Evolutionary conservation across 2,888 invertebrate genomes (phyloP), one percentile per base, ranked within the genome.

Genomic region (Phasia obesa): DNA sequence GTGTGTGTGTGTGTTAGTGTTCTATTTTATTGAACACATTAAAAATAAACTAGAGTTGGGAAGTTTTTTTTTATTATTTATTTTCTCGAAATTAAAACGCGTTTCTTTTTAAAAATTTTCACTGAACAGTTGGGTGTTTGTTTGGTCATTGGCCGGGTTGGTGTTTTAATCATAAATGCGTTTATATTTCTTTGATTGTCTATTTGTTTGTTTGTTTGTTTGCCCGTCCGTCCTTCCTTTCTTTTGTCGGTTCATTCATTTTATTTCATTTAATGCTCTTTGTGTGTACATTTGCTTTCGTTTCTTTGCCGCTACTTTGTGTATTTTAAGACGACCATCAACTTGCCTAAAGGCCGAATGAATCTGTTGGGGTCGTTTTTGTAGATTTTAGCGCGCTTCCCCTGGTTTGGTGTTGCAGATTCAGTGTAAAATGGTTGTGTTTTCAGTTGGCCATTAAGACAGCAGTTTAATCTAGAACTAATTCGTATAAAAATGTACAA

Each of bases 311-410:
- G 69, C 51, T 73, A 65, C 51, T 79, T 80, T 79, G 62, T 83
- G 60, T 75, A 53, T 65, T 76, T 69, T 60, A 70, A 83, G 82
- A 75, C 78, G 75, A 71, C 75, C 78, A 75, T 82, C 70, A 83
- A 75, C 65, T 75, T 75, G 82, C 78, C 81, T 75, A 65, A 81
- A 74, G 76, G 84, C 73, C 80, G 65, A 57, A 69, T 65, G 38
- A n/a, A 7, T 47, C 44, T 42, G 38, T 42, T 44, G 70, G 73
- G 71, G 73, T 74, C 49, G 69, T 49, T 77, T 82, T 53, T 74
- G 55, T 57, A 75, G 57, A 65, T 47, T 57, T 47, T 51, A 42
- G 1, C 47, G 9, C 55, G 55, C 53, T 44, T 27, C 31, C 17
- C 13, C 1, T 23, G 5, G 15, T 5, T 35, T 17, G 7, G 51